phyloP scores from a whole-genome alignment of 1,140 invertebrate species.

The Drosophila ficusphila region DNA sequence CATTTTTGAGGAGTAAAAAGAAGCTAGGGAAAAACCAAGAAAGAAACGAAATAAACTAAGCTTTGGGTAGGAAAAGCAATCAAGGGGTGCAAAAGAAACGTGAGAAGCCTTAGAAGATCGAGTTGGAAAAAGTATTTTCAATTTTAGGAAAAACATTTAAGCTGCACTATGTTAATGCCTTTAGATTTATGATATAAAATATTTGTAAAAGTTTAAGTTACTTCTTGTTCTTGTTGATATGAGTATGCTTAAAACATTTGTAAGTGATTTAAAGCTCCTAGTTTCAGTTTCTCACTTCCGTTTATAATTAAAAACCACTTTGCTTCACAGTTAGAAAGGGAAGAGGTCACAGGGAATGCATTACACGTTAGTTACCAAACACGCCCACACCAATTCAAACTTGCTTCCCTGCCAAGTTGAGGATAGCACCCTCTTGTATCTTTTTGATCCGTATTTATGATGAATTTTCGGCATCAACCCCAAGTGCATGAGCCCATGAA shows the following conservation, averaged over 20 bases:
- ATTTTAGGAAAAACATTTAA: background rate
- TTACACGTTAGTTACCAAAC: background rate
- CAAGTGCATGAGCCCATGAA: slow-evolving; percentile 16
- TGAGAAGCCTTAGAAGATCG: slow-evolving; percentile 32
- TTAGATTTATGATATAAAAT: too few relatives aligned
- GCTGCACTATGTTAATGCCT: too few relatives aligned
- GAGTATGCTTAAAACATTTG: too few relatives aligned
- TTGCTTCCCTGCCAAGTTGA: background rate
- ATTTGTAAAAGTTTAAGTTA: too few relatives aligned
- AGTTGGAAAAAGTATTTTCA: background rate
- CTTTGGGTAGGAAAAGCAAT: background rate
- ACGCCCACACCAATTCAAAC: background rate
- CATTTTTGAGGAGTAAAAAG: slow-evolving; percentile 3
- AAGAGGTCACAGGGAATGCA: too few relatives aligned
- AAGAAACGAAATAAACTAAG: background rate
- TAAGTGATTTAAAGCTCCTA: too few relatives aligned
- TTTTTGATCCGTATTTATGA: slow-evolving; percentile 15
- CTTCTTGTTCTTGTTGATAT: too few relatives aligned
- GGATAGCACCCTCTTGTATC: background rate
- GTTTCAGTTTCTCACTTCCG: too few relatives aligned
- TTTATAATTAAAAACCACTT: too few relatives aligned
- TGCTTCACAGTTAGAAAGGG: too few relatives aligned
- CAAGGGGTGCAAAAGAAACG: slow-evolving; percentile 7
- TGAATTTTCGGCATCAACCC: slow-evolving; percentile 18
- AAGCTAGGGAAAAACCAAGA: background rate